Base-by-base conservation (phyloP, 2,888 invertebrate species). In the Campoletis raptor region DNA sequence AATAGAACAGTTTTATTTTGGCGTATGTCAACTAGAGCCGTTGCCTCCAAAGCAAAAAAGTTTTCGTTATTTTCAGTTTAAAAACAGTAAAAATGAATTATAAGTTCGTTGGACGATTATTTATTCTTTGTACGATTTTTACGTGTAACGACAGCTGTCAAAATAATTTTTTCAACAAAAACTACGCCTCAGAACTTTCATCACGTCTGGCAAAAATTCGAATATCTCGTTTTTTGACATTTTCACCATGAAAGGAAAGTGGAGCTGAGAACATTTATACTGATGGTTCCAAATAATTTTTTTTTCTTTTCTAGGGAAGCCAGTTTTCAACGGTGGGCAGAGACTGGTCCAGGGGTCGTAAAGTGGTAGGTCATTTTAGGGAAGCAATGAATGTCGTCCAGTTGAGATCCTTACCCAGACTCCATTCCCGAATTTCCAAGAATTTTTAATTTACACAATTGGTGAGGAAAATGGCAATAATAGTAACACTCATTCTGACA, bases 321-420 rank as follows among this genome's bases (percentile, higher is more conserved):
- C 96, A 96, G 94, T 96, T 97, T 95, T 97, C 98, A 87, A 97
- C 97, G 90, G 90, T 94, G 67, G 67, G 69, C 79, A 96, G 96
- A 94, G 96, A 96, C 95, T 97, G 97, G 97, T 96, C 97, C 89
- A 96, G 95, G 94, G 96, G 96, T 94, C 96, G 96, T 93, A 98
- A 97, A 96, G 95, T 96, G 95, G 98, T 98, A 95, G 95, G 96
- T 96, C 88, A 40, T 86, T 67, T 77, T 37, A 18, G 18, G 40
- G 7, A 72, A 66, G 12, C 78, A 30, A 61, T 36, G 18, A 2
- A 24, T 40, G 21, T 3, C 9, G 9, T 48, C 76, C 21, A 15
- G 37, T 21, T 36, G 40, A 21, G 36, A 45, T 40, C 54, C 82
- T 36, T 64, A 66, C 45, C 79, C 48, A 61, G 69, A 67, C 36